Evolutionary conservation across 2,113 vertebrate genomes (phyloP).

Genomic region (Oreochromis spilurus): DNA sequence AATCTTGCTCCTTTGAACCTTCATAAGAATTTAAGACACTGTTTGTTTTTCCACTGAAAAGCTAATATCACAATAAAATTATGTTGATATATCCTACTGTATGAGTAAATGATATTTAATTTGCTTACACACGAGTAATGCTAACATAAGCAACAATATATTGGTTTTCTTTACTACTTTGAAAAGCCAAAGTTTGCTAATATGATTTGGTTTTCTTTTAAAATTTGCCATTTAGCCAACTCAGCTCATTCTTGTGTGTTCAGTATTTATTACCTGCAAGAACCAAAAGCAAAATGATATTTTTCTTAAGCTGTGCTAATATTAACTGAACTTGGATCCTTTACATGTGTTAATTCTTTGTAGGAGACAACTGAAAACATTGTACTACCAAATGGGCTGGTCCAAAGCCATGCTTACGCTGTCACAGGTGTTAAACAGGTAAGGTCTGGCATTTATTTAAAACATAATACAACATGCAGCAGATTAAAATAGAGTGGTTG

Average conservation of each 20-base stretch:
- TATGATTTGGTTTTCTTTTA: background rate
- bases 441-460: background rate
- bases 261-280: background rate
- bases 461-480: background rate
- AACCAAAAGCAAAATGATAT: background rate
- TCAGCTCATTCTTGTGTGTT: background rate
- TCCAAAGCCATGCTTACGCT: constrained; percentile 79
- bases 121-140: background rate
- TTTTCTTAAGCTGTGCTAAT: background rate
- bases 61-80: background rate
- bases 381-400: constrained; percentile 67
- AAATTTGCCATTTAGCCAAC: background rate
- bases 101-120: background rate
- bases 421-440: constrained; percentile 82
- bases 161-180: background rate
- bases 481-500: background rate
- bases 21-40: background rate
- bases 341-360: background rate
- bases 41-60: background rate
- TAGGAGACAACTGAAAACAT: constrained; percentile 44
- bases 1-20: background rate
- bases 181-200: background rate
- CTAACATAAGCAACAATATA: background rate
- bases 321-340: background rate
- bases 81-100: background rate